Conservation (phyloP, 1,140 invertebrate genomes). For the Myzus persicae region DNA sequence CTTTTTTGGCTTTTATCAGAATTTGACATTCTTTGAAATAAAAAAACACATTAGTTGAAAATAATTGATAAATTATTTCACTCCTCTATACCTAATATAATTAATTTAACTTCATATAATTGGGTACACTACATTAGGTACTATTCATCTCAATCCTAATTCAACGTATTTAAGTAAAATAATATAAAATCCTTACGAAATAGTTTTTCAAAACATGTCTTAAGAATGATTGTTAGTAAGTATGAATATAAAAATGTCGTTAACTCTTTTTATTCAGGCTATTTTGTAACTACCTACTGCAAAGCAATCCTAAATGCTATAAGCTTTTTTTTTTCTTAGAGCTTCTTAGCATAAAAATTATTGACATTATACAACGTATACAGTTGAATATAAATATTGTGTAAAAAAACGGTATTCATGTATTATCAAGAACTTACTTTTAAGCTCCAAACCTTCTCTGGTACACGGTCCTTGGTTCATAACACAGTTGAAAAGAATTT, state of each 20-base stretch:
- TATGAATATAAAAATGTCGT: not conserved
- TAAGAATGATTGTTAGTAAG: not conserved
- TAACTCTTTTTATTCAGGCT: not conserved
- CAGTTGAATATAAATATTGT: not conserved
- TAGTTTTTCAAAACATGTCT: not conserved
- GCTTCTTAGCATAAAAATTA: too few relatives aligned
- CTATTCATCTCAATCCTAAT: not conserved
- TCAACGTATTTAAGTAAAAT: not conserved
- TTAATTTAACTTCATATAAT: not conserved
- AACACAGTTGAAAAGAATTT: slow-evolving; percentile 68
- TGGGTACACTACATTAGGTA: not conserved
- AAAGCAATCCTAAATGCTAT: not conserved
- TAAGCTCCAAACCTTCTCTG: slow-evolving; percentile 67
- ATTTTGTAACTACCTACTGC: not conserved
- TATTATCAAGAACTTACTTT: slow-evolving; percentile 65
- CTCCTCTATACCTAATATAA: not conserved
- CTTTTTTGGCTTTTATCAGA: not conserved
- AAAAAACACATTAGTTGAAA: too few relatives aligned
- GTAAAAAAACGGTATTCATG: not conserved
- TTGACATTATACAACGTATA: not conserved
- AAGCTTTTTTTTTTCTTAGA: too few relatives aligned
- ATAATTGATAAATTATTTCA: too few relatives aligned
- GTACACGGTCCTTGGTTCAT: slow-evolving; percentile 68
- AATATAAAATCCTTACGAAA: not conserved
- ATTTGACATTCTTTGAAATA: not conserved